These are phyloP conservation scores for Synanthedon andrenaeformis DNA, from an alignment of 2,888 invertebrate species.

Conservation along the genomic window DNA sequence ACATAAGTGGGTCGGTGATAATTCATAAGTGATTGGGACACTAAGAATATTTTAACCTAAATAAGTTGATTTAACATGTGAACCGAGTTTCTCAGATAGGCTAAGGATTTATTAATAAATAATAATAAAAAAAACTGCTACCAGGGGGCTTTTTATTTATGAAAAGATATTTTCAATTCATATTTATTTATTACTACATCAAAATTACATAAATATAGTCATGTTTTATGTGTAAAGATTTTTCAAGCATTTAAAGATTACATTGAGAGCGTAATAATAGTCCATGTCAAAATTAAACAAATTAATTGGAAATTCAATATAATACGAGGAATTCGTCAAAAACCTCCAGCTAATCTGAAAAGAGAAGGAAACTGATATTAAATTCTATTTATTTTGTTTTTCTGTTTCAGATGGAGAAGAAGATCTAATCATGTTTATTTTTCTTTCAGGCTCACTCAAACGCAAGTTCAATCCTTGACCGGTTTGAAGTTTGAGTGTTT, in stretches of 20 bases:
- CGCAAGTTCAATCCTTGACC: slow-evolving; percentile 16
- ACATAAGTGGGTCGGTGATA: slow-evolving; percentile 28
- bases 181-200: slow-evolving; percentile 30
- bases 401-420: slow-evolving; percentile 65
- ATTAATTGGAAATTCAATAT: slow-evolving; percentile 1
- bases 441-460: slow-evolving; percentile 55
- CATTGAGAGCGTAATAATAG: too few species aligned
- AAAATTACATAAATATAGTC: slow-evolving; percentile 31
- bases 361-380: slow-evolving; percentile 31
- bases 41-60: slow-evolving; percentile 14
- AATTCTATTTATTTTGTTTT: slow-evolving; percentile 54
- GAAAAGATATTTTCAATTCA: slow-evolving; percentile 21
- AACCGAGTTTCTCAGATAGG: slow-evolving; percentile 16
- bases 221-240: slow-evolving; percentile 19
- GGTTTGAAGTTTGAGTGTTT: slow-evolving; percentile 57
- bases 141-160: slow-evolving; percentile 40
- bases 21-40: slow-evolving; percentile 30
- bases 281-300: too few species aligned
- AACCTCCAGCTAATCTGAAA: slow-evolving; percentile 51
- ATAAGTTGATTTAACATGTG: background rate
- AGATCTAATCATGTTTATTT: slow-evolving; percentile 47
- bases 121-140: slow-evolving; percentile 30
- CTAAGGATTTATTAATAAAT: slow-evolving; percentile 44
- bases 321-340: slow-evolving; percentile 19
- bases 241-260: slow-evolving; percentile 1